Evolutionary conservation across 2,113 vertebrate species (phyloP).

Genomic region (Melanerpes formicivorus): DNA sequence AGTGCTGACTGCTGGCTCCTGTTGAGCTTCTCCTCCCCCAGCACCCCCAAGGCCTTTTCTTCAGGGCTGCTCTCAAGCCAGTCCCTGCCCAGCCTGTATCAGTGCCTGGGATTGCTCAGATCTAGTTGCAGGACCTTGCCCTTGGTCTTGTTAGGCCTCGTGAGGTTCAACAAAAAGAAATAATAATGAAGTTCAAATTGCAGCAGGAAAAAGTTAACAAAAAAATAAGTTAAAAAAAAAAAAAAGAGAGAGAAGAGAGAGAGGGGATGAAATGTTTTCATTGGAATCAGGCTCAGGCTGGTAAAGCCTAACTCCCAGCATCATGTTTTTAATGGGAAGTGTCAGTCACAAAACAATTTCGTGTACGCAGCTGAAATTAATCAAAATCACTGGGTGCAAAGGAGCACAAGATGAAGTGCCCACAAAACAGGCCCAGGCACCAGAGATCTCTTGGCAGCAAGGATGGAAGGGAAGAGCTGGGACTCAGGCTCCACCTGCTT

Average conservation of each 20-base stretch:
- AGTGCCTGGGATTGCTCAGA: too few species aligned
- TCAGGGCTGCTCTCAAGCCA: too few species aligned
- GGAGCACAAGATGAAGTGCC: background rate
- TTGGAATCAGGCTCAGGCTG: background rate
- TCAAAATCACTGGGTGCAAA: constrained; percentile 14
- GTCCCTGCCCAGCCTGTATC: too few species aligned
- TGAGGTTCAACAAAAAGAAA: background rate
- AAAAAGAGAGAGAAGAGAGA: background rate
- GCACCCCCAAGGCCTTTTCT: too few species aligned
- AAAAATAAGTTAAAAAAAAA: background rate
- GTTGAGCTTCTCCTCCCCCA: too few species aligned
- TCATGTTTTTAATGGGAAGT: background rate
- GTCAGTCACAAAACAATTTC: constrained; percentile 19
- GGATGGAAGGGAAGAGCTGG: background rate
- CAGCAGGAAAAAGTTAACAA: background rate
- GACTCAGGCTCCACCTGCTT: constrained; percentile 26
- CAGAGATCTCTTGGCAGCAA: constrained; percentile 25
- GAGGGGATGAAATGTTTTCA: background rate
- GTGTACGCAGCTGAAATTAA: constrained; percentile 12
- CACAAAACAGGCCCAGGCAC: constrained; percentile 11
- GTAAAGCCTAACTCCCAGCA: background rate
- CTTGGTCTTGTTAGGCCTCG: too few species aligned
- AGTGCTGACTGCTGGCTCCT: too few species aligned
- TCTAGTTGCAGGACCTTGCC: too few species aligned
- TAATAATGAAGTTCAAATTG: background rate